These are phyloP conservation scores for Crenichthys baileyi DNA, from an alignment of 2,797 vertebrate species.

Conservation along the genomic window DNA sequence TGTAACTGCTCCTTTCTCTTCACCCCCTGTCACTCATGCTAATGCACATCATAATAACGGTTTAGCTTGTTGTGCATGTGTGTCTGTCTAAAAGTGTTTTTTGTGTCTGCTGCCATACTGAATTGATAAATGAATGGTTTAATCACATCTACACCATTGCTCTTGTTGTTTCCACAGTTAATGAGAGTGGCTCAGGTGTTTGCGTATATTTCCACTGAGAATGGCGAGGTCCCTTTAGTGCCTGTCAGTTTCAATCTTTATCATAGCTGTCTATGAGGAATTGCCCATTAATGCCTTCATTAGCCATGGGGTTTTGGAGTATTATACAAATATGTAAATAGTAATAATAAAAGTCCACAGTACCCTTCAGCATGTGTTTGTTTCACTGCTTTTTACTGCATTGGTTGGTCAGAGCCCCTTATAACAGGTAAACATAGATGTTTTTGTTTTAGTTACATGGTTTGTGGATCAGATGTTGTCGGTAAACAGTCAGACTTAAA, in stretches of 20 bases:
- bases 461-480: not conserved
- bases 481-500: not conserved
- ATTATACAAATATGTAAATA: not conserved
- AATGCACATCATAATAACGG: conserved; percentile 52
- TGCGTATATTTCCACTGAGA: conserved; percentile 4
- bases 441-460: not conserved
- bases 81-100: conserved; percentile 10
- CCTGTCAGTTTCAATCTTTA: conserved; percentile 61
- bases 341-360: not conserved
- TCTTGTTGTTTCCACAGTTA: conserved; percentile 53
- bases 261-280: conserved; percentile 41
- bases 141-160: conserved; percentile 54
- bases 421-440: not conserved
- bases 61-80: conserved; percentile 16
- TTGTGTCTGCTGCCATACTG: conserved; percentile 38
- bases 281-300: conserved; percentile 34
- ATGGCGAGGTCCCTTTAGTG: conserved; percentile 29
- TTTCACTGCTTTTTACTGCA: not conserved
- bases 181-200: conserved; percentile 21
- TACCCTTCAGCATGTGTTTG: too few species aligned
- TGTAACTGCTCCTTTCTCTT: conserved; percentile 61
- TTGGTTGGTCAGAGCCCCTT: not conserved
- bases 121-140: conserved; percentile 61
- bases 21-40: conserved; percentile 67
- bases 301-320: conserved; percentile 7